These are phyloP conservation scores for Oscheius onirici DNA, from an alignment of 2,888 invertebrate genomes.

Conservation along the genomic window DNA sequence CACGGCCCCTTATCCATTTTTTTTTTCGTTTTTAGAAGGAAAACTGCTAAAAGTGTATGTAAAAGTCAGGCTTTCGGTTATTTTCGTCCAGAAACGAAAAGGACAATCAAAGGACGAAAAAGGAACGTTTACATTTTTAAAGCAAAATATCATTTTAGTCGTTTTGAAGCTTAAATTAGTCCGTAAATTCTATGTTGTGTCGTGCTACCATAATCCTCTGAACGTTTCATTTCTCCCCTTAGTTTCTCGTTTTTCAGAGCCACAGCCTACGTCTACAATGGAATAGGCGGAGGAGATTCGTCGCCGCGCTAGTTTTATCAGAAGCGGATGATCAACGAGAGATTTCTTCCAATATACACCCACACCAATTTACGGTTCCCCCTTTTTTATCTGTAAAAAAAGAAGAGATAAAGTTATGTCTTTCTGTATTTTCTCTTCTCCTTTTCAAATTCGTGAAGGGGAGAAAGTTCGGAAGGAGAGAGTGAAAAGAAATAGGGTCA, in stretches of 20 bases:
- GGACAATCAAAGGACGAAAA: too few relatives aligned
- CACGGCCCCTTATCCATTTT: too few relatives aligned
- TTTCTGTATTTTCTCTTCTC: neutral
- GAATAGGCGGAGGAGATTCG: neutral
- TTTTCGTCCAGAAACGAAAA: too few relatives aligned
- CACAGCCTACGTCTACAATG: constrained; percentile 13
- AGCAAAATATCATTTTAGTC: too few relatives aligned
- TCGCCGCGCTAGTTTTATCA: too few relatives aligned
- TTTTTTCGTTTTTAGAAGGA: too few relatives aligned
- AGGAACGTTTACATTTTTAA: too few relatives aligned
- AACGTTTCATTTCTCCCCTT: neutral
- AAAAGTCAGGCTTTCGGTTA: too few relatives aligned
- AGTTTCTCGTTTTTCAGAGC: constrained; percentile 11
- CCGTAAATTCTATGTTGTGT: neutral
- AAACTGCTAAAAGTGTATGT: too few relatives aligned
- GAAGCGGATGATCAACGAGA: too few relatives aligned
- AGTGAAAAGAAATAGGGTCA: constrained; percentile 25
- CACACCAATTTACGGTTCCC: constrained; percentile 20
- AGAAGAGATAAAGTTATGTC: constrained; percentile 8
- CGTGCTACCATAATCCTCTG: neutral
- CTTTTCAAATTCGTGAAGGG: neutral
- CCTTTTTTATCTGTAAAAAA: constrained; percentile 6
- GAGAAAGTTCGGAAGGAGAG: neutral
- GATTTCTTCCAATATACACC: constrained; percentile 11
- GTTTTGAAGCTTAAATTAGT: too few relatives aligned